Evolutionary conservation across 2,888 invertebrate genomes (phyloP).

Genomic region (Liodrosophila aerea): DNA sequence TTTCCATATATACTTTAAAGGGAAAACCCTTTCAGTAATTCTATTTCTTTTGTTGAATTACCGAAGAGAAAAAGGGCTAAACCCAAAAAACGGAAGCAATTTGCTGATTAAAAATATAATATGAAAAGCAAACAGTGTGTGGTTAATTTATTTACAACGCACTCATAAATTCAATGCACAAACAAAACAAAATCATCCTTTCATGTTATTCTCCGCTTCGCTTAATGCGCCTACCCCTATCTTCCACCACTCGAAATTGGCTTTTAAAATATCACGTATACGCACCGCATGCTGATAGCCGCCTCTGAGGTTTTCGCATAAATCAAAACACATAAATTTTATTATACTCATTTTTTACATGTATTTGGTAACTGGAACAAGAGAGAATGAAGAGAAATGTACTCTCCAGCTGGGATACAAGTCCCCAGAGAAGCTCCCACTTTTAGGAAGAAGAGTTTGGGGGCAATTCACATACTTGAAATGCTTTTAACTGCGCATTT

Average conservation of each 20-base stretch:
- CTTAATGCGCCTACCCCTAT: slow-evolving; percentile 3
- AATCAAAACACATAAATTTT: slow-evolving; percentile 52
- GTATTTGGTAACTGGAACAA: no score
- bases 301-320: slow-evolving; percentile 24
- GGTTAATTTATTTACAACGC: slow-evolving; percentile 24
- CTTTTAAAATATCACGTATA: slow-evolving; percentile 31
- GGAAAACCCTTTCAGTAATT: no score
- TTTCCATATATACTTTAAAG: no score
- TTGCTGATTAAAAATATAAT: slow-evolving; percentile 16
- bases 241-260: slow-evolving; percentile 11
- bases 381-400: slow-evolving; percentile 1
- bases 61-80: slow-evolving; percentile 43
- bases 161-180: slow-evolving; percentile 19
- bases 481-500: slow-evolving; percentile 43
- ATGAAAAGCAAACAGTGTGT: neutral
- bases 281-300: slow-evolving; percentile 27
- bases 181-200: slow-evolving; percentile 32
- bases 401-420: slow-evolving; percentile 12
- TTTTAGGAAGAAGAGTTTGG: no score
- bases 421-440: slow-evolving; percentile 14
- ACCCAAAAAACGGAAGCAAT: no score
- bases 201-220: slow-evolving; percentile 11
- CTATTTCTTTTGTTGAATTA: no score
- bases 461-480: slow-evolving; percentile 29
- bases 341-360: slow-evolving; percentile 24